Percentiles rank a stretch among this genome's conserved stretches.
Evolutionary conservation across 2,113 vertebrate genomes (phyloP).

Genomic region (Saimiri boliviensis): DNA sequence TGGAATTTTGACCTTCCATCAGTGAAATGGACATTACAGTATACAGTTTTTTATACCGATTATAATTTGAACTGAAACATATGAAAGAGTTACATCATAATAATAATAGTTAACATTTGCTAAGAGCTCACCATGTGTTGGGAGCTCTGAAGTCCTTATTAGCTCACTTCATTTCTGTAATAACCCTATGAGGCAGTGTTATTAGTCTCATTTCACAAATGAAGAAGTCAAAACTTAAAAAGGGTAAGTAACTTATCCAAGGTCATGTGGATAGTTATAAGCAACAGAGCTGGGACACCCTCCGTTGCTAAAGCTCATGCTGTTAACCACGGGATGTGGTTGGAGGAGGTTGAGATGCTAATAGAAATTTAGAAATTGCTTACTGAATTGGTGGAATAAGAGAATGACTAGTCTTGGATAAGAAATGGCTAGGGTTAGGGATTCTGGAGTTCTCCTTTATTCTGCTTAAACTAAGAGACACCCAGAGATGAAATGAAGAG

Average conservation of each 20-base stretch:
- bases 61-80: constrained; percentile 38
- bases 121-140: background rate
- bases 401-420: background rate
- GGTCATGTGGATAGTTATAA: background rate
- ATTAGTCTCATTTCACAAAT: background rate
- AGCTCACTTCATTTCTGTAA: background rate
- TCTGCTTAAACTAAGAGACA: background rate
- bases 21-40: background rate
- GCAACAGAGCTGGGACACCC: background rate
- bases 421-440: background rate
- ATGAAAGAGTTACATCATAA: background rate
- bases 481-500: background rate
- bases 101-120: background rate
- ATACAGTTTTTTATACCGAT: background rate
- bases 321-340: background rate
- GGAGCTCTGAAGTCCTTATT: background rate
- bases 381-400: background rate
- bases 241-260: background rate
- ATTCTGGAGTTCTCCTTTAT: background rate
- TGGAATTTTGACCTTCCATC: background rate
- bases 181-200: background rate
- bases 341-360: background rate
- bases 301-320: background rate
- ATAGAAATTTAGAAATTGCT: background rate
- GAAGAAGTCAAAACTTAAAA: background rate